A percentile compares a stretch with the other conserved stretches of the same genome.
phyloP scores from a whole-genome alignment of 2,888 invertebrate species.

The Drosophila tanythrix region DNA sequence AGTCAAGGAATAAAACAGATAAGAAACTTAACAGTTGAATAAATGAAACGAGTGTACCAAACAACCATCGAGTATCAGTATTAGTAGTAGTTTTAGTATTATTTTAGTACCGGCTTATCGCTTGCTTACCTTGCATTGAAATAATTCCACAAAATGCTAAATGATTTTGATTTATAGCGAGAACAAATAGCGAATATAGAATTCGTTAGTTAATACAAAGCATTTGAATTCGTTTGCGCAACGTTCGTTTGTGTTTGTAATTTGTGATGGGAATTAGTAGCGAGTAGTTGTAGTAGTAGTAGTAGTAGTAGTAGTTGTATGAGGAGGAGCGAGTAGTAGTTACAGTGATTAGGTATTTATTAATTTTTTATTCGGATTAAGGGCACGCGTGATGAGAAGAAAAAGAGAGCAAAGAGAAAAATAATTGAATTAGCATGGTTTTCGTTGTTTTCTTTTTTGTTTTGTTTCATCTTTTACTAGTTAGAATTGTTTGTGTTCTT shows the following conservation, averaged over 20 bases:
- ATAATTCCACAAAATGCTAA: slow-evolving; percentile 99
- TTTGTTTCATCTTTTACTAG: slow-evolving; percentile 16
- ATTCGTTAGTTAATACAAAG: slow-evolving; percentile 59
- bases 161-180: slow-evolving; percentile 65
- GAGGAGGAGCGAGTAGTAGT: slow-evolving; percentile 53
- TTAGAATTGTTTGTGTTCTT: slow-evolving; percentile 36
- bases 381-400: slow-evolving; percentile 81
- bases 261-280: slow-evolving; percentile 55
- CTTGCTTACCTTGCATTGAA: slow-evolving; percentile 98
- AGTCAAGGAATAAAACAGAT: slow-evolving; percentile 40
- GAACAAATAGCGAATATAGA: slow-evolving; percentile 50
- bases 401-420: slow-evolving; percentile 82
- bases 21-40: slow-evolving; percentile 26
- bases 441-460: slow-evolving; percentile 49
- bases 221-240: slow-evolving; percentile 65
- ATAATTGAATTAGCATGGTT: slow-evolving; percentile 80
- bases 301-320: slow-evolving; percentile 46
- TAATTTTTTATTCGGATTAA: slow-evolving; percentile 52
- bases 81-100: slow-evolving; percentile 67
- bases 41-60: slow-evolving; percentile 72
- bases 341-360: slow-evolving; percentile 53
- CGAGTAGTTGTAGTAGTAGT: slow-evolving; percentile 52
- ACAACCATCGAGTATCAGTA: slow-evolving; percentile 81
- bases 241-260: slow-evolving; percentile 27
- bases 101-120: slow-evolving; percentile 75